phyloP scores from a whole-genome alignment of 2,113 vertebrate genomes.

The Nothocercus julius region DNA sequence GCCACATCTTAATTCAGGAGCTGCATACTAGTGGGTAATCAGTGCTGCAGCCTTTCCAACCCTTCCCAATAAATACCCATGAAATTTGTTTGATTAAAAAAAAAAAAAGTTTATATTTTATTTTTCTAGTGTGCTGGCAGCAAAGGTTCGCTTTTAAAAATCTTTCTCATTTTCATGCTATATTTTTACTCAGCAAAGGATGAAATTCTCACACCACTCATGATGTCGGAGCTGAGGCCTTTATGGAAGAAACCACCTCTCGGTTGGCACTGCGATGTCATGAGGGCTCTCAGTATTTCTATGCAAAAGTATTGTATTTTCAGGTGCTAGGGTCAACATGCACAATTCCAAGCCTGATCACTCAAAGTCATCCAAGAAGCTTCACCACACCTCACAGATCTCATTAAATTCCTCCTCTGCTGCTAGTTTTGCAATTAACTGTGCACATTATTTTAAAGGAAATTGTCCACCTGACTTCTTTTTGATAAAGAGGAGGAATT shows the following conservation, averaged over 20 bases:
- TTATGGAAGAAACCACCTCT: neutral
- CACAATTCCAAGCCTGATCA: neutral
- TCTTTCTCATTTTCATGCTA: neutral
- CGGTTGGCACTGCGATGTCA: neutral
- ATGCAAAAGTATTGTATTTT: neutral
- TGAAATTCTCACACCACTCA: neutral
- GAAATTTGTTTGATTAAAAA: neutral
- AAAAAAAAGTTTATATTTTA: neutral
- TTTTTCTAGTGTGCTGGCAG: neutral
- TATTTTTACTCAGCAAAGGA: neutral
- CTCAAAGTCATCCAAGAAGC: neutral
- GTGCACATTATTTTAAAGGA: neutral
- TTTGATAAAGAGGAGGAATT: neutral
- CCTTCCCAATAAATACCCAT: neutral
- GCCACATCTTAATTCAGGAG: neutral
- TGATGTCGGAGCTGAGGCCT: slow-evolving; percentile 3
- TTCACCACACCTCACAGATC: neutral
- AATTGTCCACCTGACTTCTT: neutral
- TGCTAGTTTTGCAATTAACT: neutral
- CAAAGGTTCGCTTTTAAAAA: neutral
- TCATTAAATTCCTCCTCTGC: accelerated
- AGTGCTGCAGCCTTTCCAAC: neutral
- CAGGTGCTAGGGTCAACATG: neutral
- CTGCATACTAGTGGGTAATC: neutral
- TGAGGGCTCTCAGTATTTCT: neutral